phyloP scores from a whole-genome alignment of 2,888 invertebrate species.

The Mantis religiosa region DNA sequence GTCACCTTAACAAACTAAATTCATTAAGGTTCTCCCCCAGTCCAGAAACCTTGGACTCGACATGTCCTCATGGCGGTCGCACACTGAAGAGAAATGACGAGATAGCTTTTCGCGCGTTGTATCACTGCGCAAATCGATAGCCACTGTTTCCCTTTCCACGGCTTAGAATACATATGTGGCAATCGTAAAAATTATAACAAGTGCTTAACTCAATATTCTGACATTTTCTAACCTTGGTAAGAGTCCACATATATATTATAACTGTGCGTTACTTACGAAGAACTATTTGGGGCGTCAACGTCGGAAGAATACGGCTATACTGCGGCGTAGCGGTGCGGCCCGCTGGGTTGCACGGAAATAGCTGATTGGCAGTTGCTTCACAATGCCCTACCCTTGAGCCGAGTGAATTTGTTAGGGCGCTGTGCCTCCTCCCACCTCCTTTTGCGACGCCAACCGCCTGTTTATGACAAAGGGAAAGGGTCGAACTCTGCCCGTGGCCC shows the following conservation, averaged over 20 bases:
- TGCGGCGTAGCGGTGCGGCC: conserved; percentile 26
- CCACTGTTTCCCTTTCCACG: not conserved
- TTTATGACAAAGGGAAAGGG: conserved; percentile 21
- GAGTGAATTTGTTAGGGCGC: conserved; percentile 23
- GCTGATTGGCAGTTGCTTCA: conserved; percentile 33
- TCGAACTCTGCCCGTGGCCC: conserved; percentile 13
- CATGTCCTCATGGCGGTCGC: conserved; percentile 27
- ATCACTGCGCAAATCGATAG: conserved; percentile 30
- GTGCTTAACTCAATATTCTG: not conserved
- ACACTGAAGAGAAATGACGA: conserved; percentile 18
- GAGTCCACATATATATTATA: not conserved
- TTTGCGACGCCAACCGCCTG: conserved; percentile 20
- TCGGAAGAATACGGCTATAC: conserved; percentile 20
- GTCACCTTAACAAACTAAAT: conserved; percentile 5
- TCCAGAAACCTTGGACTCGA: conserved; percentile 11
- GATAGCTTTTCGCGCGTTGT: conserved; percentile 7
- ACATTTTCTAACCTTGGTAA: not conserved
- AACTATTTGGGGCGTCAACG: conserved; percentile 33
- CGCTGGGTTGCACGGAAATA: conserved; percentile 29
- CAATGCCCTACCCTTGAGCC: conserved; percentile 30
- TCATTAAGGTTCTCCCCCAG: not conserved
- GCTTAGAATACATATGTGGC: not conserved
- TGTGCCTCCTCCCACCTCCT: conserved; percentile 26
- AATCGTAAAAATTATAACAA: not conserved
- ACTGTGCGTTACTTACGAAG: not conserved